Evolutionary conservation across 2,113 vertebrate genomes (phyloP), one percentile per base, ranked within the genome.

Genomic region (Agapornis roseicollis): DNA sequence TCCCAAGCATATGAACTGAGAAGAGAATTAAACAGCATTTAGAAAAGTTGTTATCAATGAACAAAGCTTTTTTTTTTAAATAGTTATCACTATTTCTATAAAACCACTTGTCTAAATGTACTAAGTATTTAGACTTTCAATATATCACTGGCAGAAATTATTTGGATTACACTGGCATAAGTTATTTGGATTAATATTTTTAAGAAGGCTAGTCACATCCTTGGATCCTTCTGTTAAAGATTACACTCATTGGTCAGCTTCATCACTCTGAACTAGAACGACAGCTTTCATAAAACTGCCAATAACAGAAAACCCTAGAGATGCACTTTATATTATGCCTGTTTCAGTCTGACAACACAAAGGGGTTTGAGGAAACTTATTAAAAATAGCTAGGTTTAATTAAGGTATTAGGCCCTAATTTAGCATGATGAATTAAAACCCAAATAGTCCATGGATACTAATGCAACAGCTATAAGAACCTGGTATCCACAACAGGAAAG

Each of bases 321-420:
- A 92, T 80, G 50, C 18, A 46, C 50, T 65, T 87, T 33, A 31
- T 28, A 50, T 64, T 76, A 55, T 39, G 31, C 31, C 53, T 89
- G 27, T 87, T 94, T 80, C 69, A 63, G 17, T 53, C 68, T 50
- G 41, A 61, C 63, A 66, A 46, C 28, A 85, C 86, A 94, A 89
- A 73, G 29, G 55, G 52, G 47, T 88, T 66, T 14, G 41, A 33
- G 33, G 27, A 88, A 93, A 91, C 33, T 77, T 92, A 83, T 77
- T 96, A 89, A 85, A 88, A 94, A 77, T 73, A 39, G 42, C 50
- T 70, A 85, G 63, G 13, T n/a, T 96, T 91, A 85, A 83, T 95
- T 91, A 90, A 93, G 27, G 66, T 35, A 81, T 89, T 80, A 94
- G 49, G n/a, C 37, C 41, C 23, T 77, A 88, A 96, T 73, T 72